These are phyloP conservation scores for Ectropis crepuscularia DNA, from an alignment of 2,888 invertebrate genomes.

Conservation along the genomic window DNA sequence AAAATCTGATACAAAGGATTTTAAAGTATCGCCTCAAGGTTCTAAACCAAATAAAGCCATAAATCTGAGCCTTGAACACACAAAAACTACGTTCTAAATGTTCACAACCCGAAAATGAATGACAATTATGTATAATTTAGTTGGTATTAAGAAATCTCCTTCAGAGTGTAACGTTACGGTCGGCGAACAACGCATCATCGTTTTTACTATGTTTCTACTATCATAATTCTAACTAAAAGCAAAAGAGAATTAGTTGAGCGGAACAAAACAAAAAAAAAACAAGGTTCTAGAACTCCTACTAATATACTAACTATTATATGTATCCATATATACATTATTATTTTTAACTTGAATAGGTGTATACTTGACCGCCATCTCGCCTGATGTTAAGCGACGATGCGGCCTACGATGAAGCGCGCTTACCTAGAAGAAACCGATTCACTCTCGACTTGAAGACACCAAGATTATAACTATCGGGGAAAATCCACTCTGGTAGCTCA, in stretches of 20 bases:
- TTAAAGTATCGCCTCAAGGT: not conserved
- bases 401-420: too few species aligned
- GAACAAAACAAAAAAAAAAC: not conserved
- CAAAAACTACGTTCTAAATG: conserved; percentile 43
- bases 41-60: conserved; percentile 17
- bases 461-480: too few species aligned
- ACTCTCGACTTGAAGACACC: too few species aligned
- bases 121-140: conserved; percentile 46
- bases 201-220: conserved; percentile 41
- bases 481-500: too few species aligned
- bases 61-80: conserved; percentile 23
- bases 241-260: conserved; percentile 1
- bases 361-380: too few species aligned
- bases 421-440: too few species aligned
- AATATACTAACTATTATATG: too few species aligned
- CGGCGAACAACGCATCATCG: conserved; percentile 33
- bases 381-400: too few species aligned
- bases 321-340: too few species aligned
- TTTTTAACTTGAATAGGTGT: too few species aligned
- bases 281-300: not conserved
- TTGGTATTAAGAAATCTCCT: conserved; percentile 39
- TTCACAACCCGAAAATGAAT: conserved; percentile 39
- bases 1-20: not conserved
- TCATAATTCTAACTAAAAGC: conserved; percentile 9
- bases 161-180: conserved; percentile 47